Evolutionary conservation across 2,888 invertebrate species (phyloP).

Genomic region (Andrena marginata): DNA sequence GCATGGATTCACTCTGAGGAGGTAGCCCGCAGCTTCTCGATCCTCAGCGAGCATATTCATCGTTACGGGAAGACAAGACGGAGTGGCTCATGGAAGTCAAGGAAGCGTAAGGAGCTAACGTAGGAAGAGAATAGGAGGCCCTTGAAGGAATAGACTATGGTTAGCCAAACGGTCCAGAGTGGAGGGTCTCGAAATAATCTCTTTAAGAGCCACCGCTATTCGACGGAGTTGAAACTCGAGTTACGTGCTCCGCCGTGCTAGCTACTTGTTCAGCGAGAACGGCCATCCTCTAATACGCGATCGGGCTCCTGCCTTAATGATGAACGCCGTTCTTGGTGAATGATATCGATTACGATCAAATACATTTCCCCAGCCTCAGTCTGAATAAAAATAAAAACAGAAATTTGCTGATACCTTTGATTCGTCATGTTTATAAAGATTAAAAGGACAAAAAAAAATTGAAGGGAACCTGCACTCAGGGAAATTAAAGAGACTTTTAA

Average conservation of each 20-base stretch:
- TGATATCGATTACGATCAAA: constrained; percentile 20
- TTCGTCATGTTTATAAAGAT: no score
- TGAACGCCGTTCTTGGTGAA: not conserved
- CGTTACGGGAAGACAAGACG: constrained; percentile 62
- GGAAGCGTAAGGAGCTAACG: constrained; percentile 62
- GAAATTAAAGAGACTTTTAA: not conserved
- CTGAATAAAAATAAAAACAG: not conserved
- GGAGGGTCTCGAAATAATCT: constrained; percentile 70
- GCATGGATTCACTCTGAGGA: constrained; percentile 35
- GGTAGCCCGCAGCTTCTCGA: constrained; percentile 42
- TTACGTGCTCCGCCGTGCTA: constrained; percentile 52
- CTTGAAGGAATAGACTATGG: constrained; percentile 66
- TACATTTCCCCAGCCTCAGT: not conserved
- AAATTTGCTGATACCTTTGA: not conserved
- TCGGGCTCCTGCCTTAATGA: constrained; percentile 43
- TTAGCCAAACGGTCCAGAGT: constrained; percentile 60
- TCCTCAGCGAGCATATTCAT: constrained; percentile 59
- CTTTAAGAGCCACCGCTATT: constrained; percentile 68
- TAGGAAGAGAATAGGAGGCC: constrained; percentile 61
- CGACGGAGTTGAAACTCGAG: constrained; percentile 60
- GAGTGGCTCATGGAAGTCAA: constrained; percentile 63
- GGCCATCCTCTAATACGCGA: constrained; percentile 32
- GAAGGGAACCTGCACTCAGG: not conserved
- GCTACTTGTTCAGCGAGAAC: constrained; percentile 43
- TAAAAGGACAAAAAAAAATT: not conserved